Evolutionary conservation across 2,113 vertebrate species (phyloP).

Genomic region (Nerophis ophidion): DNA sequence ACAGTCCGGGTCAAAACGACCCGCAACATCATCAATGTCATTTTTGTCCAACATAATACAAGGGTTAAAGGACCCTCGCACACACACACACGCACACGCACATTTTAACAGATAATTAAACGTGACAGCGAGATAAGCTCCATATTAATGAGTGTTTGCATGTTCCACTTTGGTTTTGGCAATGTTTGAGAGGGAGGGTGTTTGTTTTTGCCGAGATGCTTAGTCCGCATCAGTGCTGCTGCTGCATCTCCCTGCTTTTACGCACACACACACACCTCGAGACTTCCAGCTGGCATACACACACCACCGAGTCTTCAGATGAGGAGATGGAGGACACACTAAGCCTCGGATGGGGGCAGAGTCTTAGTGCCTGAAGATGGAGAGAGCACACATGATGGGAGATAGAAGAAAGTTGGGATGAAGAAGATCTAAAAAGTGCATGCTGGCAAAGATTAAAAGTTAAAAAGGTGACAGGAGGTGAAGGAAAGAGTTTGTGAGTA

Average conservation of each 20-base stretch:
- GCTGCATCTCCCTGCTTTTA: constrained; percentile 29
- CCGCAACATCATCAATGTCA: too few species aligned
- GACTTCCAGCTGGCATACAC: constrained; percentile 53
- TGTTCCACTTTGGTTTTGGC: constrained; percentile 36
- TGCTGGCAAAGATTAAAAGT: constrained; percentile 18
- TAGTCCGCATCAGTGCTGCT: constrained; percentile 29
- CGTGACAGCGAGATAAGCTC: constrained; percentile 39
- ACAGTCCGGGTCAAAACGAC: too few species aligned
- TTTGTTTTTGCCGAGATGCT: constrained; percentile 37
- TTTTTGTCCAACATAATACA: too few species aligned
- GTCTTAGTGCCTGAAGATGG: constrained; percentile 37
- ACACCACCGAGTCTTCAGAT: constrained; percentile 23
- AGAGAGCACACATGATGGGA: constrained; percentile 41
- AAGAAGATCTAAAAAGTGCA: neutral
- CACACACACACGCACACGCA: neutral
- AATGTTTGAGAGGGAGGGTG: constrained; percentile 31
- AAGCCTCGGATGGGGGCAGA: constrained; percentile 36
- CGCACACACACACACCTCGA: constrained; percentile 31
- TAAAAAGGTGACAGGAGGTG: constrained; percentile 7
- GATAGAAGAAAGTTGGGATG: constrained; percentile 17
- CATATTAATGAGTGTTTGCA: constrained; percentile 40
- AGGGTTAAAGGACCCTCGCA: neutral
- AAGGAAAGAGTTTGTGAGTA: constrained; percentile 24
- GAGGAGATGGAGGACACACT: constrained; percentile 28
- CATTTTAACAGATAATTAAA: constrained; percentile 40